Conservation (phyloP, 64 coral and sea anemone species). For the Stylophora pistillata region DNA sequence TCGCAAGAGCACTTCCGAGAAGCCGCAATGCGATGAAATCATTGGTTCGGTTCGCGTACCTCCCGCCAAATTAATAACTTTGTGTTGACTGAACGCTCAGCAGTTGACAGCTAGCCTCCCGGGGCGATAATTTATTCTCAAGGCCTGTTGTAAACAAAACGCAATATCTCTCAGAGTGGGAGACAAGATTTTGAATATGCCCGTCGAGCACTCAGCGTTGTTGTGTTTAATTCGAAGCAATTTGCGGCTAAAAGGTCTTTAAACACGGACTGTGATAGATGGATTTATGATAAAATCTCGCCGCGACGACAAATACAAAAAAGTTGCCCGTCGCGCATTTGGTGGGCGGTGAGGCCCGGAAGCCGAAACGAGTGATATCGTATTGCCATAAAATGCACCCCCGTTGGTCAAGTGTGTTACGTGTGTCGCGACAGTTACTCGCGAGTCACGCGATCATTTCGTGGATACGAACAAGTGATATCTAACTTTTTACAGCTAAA, state of each 20-base stretch:
- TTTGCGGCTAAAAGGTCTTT: constrained; percentile 14
- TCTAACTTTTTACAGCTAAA: background rate
- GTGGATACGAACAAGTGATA: background rate
- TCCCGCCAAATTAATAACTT: constrained; percentile 42
- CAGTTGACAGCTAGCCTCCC: constrained; percentile 57
- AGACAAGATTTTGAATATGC: background rate
- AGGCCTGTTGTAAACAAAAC: constrained; percentile 29
- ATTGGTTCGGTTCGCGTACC: constrained; percentile 3
- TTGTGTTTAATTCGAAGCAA: background rate
- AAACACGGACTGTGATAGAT: background rate
- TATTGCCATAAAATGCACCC: constrained; percentile 33
- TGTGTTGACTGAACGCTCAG: constrained; percentile 42
- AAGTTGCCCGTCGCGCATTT: constrained; percentile 13
- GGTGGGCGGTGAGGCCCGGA: constrained; percentile 32
- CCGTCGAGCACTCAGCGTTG: background rate
- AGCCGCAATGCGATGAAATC: background rate
- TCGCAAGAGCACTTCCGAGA: constrained; percentile 44
- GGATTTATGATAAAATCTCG: background rate
- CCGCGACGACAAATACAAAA: constrained; percentile 2
- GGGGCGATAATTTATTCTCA: constrained; percentile 53
- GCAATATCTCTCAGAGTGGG: constrained; percentile 31
- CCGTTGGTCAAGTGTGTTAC: constrained; percentile 39
- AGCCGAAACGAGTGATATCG: constrained; percentile 16
- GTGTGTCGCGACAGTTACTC: constrained; percentile 1
- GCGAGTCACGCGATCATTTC: constrained; percentile 19